Evolutionary conservation across 2,113 vertebrate genomes (phyloP).

Genomic region (Pavo muticus): DNA sequence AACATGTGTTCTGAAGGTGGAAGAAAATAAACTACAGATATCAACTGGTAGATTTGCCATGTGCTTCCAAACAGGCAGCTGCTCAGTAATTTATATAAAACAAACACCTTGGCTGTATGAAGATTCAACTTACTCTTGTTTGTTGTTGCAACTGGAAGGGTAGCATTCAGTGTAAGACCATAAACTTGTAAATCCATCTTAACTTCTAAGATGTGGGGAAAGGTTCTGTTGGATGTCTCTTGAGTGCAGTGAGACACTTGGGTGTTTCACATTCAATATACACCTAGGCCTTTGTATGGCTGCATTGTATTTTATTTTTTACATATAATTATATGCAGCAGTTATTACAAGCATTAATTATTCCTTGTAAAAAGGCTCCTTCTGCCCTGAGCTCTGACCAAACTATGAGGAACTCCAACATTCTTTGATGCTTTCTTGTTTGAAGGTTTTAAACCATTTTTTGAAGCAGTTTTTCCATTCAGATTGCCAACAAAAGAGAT

Average conservation of each 20-base stretch:
- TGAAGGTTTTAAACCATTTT: not conserved
- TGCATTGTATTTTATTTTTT: not conserved
- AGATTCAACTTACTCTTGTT: not conserved
- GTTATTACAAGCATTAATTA: not conserved
- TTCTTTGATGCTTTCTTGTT: not conserved
- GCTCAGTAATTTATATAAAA: not conserved
- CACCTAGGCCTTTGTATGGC: not conserved
- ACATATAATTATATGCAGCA: not conserved
- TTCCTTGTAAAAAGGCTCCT: not conserved
- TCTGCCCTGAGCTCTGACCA: not conserved
- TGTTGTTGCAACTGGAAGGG: not conserved
- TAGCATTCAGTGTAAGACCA: not conserved
- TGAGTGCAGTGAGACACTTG: not conserved
- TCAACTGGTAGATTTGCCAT: not conserved
- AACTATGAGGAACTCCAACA: not conserved
- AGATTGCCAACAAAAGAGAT: not conserved
- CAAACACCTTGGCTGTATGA: not conserved
- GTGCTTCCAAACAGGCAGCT: not conserved
- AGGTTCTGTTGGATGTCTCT: not conserved
- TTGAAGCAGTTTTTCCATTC: not conserved
- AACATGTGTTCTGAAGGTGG: not conserved
- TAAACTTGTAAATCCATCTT: not conserved
- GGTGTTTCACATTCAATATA: not conserved
- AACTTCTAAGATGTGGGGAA: not conserved
- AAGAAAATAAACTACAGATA: not conserved